These are phyloP conservation scores for Timema podura DNA, from an alignment of 2,888 invertebrate species.

Conservation along the genomic window DNA sequence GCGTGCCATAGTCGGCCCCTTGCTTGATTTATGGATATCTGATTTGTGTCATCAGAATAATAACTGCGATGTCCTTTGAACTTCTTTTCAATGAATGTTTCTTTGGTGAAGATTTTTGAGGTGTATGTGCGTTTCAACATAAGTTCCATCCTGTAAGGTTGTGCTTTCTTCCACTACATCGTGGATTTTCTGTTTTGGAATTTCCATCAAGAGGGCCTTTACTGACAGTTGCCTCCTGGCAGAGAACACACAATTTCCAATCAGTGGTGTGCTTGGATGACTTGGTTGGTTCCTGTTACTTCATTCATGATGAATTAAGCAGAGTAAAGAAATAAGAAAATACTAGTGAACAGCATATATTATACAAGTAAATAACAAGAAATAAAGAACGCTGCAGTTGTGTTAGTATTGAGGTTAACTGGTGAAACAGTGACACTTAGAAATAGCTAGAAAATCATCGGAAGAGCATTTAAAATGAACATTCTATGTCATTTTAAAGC, in stretches of 20 bases:
- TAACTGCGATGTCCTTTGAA: neutral
- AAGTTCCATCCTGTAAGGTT: neutral
- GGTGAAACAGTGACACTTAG: neutral
- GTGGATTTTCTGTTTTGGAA: neutral
- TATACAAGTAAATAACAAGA: neutral
- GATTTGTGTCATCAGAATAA: conserved; percentile 3
- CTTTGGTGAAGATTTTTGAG: neutral
- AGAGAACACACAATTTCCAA: neutral
- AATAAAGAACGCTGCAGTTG: neutral
- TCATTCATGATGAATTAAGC: neutral
- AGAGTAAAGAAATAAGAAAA: neutral
- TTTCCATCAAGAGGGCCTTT: neutral
- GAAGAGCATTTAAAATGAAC: neutral
- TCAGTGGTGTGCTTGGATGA: neutral
- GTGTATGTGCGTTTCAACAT: neutral
- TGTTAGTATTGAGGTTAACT: neutral
- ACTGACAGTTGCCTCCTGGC: neutral
- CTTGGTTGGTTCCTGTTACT: neutral
- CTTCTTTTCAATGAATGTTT: conserved; percentile 1
- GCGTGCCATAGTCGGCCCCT: neutral
- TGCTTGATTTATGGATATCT: neutral
- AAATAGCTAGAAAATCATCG: neutral
- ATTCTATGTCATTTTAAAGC: neutral
- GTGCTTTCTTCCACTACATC: conserved; percentile 6
- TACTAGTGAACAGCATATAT: neutral